Conservation (phyloP, 2,113 vertebrate species). For the Coregonus clupeaformis region DNA sequence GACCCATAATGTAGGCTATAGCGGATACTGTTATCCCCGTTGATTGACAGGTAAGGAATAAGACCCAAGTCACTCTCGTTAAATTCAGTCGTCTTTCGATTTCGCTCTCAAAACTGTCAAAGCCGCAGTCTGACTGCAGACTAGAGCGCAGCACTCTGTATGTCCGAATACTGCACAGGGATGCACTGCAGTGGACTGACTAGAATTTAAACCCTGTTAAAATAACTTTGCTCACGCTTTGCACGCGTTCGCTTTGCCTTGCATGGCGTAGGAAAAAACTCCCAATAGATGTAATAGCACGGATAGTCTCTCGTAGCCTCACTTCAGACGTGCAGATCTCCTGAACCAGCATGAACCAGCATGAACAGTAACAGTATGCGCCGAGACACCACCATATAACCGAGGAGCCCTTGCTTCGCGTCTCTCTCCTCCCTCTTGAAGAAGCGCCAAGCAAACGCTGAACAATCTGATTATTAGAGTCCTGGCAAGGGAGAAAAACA, state of each 20-base stretch:
- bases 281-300: background rate
- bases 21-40: background rate
- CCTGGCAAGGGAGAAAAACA: slow-evolving; percentile 33
- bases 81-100: background rate
- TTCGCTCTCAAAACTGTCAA: background rate
- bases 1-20: too few species aligned
- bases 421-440: background rate
- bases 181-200: background rate
- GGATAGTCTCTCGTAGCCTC: background rate
- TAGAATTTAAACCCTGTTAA: background rate
- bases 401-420: background rate
- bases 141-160: background rate
- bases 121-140: slow-evolving; percentile 2
- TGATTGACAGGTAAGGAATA: background rate
- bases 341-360: background rate
- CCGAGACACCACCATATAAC: background rate
- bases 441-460: slow-evolving; percentile 26
- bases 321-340: background rate
- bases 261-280: background rate
- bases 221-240: background rate
- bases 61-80: background rate
- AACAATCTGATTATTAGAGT: slow-evolving; percentile 58
- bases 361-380: background rate
- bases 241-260: background rate
- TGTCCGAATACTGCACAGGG: background rate